Percentiles rank a stretch among this genome's conserved stretches.
These are phyloP conservation scores for Antheraea mylitta DNA, from an alignment of 1,140 invertebrate species.

Conservation along the genomic window DNA sequence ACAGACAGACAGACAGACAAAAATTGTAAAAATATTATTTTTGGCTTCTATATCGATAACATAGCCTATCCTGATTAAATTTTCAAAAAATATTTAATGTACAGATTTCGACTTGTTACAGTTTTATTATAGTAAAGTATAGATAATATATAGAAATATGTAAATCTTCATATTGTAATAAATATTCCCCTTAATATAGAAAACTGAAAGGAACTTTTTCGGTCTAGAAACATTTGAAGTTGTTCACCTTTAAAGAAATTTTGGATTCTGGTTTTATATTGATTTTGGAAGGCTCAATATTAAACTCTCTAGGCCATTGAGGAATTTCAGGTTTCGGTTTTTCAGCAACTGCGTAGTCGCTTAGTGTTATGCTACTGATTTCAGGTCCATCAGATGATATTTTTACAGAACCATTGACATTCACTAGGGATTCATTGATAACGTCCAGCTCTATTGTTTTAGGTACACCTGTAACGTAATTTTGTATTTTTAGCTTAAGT, in stretches of 20 bases:
- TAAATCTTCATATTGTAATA: too few species aligned
- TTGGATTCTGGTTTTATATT: conserved; percentile 51
- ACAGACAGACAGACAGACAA: too few species aligned
- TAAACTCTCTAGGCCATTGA: conserved; percentile 63
- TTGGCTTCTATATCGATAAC: too few species aligned
- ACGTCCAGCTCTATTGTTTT: conserved; percentile 62
- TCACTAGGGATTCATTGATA: conserved; percentile 62
- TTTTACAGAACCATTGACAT: conserved; percentile 49
- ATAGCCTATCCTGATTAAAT: too few species aligned
- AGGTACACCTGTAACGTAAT: conserved; percentile 47
- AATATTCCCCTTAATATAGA: not conserved
- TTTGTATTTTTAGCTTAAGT: too few species aligned
- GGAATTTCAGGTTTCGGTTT: conserved; percentile 54
- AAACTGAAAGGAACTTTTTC: not conserved
- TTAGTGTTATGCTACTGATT: conserved; percentile 57
- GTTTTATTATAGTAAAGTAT: too few species aligned
- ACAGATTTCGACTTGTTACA: too few species aligned
- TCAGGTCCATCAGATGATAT: conserved; percentile 70
- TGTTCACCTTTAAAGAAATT: conserved; percentile 46
- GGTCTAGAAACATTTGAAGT: not conserved
- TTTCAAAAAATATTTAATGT: too few species aligned
- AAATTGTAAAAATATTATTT: too few species aligned
- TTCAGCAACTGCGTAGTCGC: conserved; percentile 52
- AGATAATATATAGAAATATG: too few species aligned
- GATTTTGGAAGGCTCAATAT: conserved; percentile 56